Conservation (phyloP, 2,113 vertebrate genomes). For the Macrotis lagotis region DNA sequence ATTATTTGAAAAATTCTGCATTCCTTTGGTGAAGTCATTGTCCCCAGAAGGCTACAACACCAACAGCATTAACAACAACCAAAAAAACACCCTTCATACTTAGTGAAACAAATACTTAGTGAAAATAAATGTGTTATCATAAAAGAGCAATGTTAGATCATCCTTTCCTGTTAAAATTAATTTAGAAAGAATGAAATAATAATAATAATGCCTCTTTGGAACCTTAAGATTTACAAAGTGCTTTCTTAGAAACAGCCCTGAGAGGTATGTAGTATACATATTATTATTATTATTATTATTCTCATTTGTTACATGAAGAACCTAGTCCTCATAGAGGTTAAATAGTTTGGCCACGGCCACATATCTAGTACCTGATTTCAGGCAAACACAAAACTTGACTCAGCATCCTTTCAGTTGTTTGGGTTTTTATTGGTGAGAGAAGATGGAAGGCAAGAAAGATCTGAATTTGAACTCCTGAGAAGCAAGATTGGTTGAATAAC, state of each 20-base stretch:
- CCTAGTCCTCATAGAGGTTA: neutral
- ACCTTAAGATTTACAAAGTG: neutral
- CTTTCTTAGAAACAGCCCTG: neutral
- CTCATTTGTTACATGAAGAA: neutral
- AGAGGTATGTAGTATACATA: neutral
- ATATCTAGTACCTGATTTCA: neutral
- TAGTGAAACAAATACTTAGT: no score
- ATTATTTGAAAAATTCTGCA: neutral
- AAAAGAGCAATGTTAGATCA: neutral
- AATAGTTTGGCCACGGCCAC: neutral
- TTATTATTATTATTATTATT: no score
- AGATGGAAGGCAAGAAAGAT: neutral
- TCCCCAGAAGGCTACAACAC: neutral
- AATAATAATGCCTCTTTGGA: neutral
- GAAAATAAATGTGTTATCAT: neutral
- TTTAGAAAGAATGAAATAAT: neutral
- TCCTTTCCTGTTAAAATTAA: neutral
- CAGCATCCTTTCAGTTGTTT: neutral
- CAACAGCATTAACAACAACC: no score
- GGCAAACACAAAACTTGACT: neutral
- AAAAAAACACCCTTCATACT: no score
- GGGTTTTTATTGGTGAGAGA: neutral
- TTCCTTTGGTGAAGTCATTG: neutral
- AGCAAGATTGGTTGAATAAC: neutral
- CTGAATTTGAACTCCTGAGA: neutral